phyloP scores from a whole-genome alignment of 2,888 invertebrate species.

The Plemyria rubiginata region DNA sequence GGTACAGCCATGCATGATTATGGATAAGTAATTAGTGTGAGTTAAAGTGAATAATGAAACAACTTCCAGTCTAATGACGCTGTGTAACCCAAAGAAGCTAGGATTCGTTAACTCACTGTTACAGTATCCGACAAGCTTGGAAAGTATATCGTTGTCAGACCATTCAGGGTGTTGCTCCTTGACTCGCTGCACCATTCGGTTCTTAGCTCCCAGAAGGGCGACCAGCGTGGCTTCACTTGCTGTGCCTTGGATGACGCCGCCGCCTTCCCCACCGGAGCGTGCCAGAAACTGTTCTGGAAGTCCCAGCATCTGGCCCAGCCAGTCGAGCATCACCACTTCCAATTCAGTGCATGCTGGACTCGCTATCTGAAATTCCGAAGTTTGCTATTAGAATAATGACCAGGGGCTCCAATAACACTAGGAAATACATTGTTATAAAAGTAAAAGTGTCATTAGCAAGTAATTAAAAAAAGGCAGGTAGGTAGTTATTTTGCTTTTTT shows the following conservation, averaged over 20 bases:
- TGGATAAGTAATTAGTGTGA: too few relatives aligned
- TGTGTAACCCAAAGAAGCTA: not conserved
- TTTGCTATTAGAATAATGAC: not conserved
- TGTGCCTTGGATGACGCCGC: conserved; percentile 96
- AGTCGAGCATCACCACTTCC: conserved; percentile 97
- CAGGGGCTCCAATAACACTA: not conserved
- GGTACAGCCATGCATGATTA: too few relatives aligned
- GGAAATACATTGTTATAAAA: too few relatives aligned
- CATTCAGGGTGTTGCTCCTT: conserved; percentile 90
- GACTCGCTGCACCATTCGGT: conserved; percentile 87
- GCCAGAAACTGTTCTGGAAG: conserved; percentile 94
- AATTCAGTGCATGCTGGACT: conserved; percentile 98
- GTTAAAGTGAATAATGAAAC: too few relatives aligned
- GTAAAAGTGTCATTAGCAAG: too few relatives aligned
- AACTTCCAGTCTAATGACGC: not conserved
- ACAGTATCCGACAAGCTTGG: conserved; percentile 93
- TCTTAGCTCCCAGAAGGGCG: conserved; percentile 95
- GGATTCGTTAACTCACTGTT: conserved; percentile 86
- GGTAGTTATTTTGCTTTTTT: too few relatives aligned
- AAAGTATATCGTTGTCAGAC: conserved; percentile 89
- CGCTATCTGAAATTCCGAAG: conserved; percentile 87
- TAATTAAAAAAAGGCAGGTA: too few relatives aligned
- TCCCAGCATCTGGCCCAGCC: conserved; percentile 96
- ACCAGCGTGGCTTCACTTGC: conserved; percentile 98
- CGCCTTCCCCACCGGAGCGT: conserved; percentile 92